A percentile compares a stretch with the other conserved stretches of the same genome.
Conservation (phyloP, 2,888 invertebrate genomes). For the Fissipunctia ypsillon region DNA sequence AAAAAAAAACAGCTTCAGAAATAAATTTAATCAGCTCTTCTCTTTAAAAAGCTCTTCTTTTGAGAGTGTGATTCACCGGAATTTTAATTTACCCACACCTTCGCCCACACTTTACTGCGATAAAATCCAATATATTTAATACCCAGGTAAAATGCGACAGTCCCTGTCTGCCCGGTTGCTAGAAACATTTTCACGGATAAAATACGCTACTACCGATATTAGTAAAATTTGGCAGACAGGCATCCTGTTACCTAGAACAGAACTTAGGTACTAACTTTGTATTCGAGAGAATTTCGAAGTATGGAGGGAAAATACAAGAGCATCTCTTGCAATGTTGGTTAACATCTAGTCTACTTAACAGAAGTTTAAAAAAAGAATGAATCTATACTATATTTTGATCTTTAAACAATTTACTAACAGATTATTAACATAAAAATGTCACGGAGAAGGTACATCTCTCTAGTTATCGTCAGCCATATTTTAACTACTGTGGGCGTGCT, state of each 20-base stretch:
- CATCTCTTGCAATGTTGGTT: not conserved
- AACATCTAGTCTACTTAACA: not conserved
- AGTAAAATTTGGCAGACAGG: slow-evolving; percentile 40
- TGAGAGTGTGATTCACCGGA: not conserved
- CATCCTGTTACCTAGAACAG: not conserved
- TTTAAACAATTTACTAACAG: no score
- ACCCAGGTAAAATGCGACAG: not conserved
- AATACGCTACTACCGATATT: slow-evolving; percentile 43
- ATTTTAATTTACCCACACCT: not conserved
- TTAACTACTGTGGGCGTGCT: no score
- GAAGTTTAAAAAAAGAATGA: not conserved
- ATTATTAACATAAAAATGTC: no score
- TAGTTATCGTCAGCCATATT: no score
- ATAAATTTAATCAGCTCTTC: not conserved
- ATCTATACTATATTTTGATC: no score
- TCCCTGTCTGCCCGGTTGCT: not conserved
- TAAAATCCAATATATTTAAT: slow-evolving; percentile 33
- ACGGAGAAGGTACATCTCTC: no score
- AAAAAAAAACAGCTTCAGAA: not conserved
- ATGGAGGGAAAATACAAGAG: not conserved
- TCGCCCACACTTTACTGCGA: not conserved
- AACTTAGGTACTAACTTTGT: slow-evolving; percentile 14
- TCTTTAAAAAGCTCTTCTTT: not conserved
- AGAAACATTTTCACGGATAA: slow-evolving; percentile 41
- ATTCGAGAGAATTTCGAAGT: not conserved